A percentile compares a stretch with the other conserved stretches of the same genome.
Conservation (phyloP, 2,797 vertebrate genomes). For the Chelidonichthys spinosus region DNA sequence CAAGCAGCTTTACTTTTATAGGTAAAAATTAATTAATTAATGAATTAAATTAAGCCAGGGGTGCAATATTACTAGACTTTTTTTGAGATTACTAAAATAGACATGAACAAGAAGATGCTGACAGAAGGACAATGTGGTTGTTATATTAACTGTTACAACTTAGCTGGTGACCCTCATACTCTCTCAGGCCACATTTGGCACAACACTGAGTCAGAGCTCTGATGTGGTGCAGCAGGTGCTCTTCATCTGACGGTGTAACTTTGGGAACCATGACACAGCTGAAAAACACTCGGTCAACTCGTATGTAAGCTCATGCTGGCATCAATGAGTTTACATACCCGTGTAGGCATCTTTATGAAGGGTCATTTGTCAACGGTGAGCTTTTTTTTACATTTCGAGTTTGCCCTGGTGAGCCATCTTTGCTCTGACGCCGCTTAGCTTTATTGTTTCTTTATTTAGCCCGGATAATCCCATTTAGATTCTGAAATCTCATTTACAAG, state of each 20-base stretch:
- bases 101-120: not conserved
- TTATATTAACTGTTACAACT: not conserved
- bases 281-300: not conserved
- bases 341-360: not conserved
- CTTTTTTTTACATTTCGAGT: constrained; percentile 8
- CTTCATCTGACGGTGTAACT: constrained; percentile 26
- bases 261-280: constrained; percentile 39
- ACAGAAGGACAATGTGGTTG: not conserved
- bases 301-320: not conserved
- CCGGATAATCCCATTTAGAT: too few relatives aligned
- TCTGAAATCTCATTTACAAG: not conserved
- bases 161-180: constrained; percentile 1
- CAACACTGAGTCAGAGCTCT: constrained; percentile 29
- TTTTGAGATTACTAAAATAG: not conserved
- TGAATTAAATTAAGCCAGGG: too few relatives aligned
- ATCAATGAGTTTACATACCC: not conserved
- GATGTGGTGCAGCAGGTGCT: constrained; percentile 58
- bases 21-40: too few relatives aligned
- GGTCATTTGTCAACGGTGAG: not conserved
- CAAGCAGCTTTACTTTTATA: not conserved
- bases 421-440: not conserved
- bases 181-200: constrained; percentile 38
- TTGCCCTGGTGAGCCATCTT: not conserved
- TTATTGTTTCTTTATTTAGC: too few relatives aligned
- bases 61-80: too few relatives aligned